Evolutionary conservation across 2,113 vertebrate genomes (phyloP), one percentile per base, ranked within the genome.

Genomic region (Lycaon pictus): DNA sequence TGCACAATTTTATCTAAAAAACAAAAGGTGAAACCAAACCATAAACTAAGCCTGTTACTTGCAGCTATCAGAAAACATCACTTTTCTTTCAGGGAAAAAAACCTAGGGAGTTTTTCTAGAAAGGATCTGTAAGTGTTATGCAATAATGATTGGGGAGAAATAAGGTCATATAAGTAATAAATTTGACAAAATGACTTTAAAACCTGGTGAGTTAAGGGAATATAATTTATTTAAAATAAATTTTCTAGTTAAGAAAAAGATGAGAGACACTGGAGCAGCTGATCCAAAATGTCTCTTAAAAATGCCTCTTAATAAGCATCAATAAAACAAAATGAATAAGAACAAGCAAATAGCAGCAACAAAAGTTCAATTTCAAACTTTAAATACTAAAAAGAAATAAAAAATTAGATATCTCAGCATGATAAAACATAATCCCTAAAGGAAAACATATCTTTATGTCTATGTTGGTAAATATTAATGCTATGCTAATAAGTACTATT

Each of bases 401-500:
- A 74, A 83, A 84, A 82, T 37, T 79, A 85, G 37, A 83, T 85
- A 80, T 83, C 67, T 69, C 65, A 92, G 60, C 51, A 90, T 76
- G 29, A 84, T 55, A 87, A 96, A 71, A 53, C 8, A 62, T 87
- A 88, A 95, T 80, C 37, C 88, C 27, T 95, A 37, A 53, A 56
- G 88, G 56, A 23, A 87, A 55, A 89, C 37, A 83, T 16, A 53
- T 10, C 4, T 90, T 53, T 82, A 43, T 93, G 13, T 88, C 25
- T 94, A 56, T 84, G 20, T 80, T 94, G 11, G 4, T 95, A 92
- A 92, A 96, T 97, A 79, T 92, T 89, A 87, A 97, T 97, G 62
- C 0, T 87, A 80, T 90, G 63, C 43, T 97, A 95, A 94, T 95
- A 62, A 74, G 13, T 4, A 25, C 27, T 86, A 67, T 83, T 95